Evolutionary conservation across 2,888 invertebrate genomes (phyloP).

Genomic region (Oscheius sp.): DNA sequence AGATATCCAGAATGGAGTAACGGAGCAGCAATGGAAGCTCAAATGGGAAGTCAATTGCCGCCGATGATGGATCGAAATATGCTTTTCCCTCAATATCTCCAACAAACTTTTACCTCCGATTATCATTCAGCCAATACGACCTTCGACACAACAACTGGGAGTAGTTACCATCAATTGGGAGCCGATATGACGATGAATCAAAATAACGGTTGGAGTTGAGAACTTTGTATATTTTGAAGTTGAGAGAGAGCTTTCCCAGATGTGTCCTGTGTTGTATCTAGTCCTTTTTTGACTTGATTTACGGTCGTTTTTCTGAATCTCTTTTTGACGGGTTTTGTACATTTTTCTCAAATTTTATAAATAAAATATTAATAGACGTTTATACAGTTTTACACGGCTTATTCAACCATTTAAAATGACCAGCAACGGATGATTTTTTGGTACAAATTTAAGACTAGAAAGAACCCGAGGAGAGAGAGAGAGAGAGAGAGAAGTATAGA

Average conservation of each 20-base stretch:
- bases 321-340: neutral
- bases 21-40: conserved; percentile 1
- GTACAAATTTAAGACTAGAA: conserved; percentile 14
- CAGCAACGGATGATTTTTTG: neutral
- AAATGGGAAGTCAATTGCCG: neutral
- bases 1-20: conserved; percentile 24
- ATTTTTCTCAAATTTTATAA: neutral
- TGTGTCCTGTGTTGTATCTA: neutral
- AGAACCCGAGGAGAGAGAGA: neutral
- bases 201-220: neutral
- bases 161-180: conserved; percentile 13
- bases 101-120: conserved; percentile 19
- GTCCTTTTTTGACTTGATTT: neutral
- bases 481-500: neutral
- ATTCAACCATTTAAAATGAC: neutral
- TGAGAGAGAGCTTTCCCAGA: neutral
- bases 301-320: conserved; percentile 2
- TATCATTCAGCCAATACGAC: conserved; percentile 17
- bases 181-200: conserved; percentile 1
- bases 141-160: conserved; percentile 17
- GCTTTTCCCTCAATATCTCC: neutral
- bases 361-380: neutral
- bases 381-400: neutral
- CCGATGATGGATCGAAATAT: neutral
- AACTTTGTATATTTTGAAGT: neutral